phyloP scores from a whole-genome alignment of 1,140 invertebrate species.

The Patella vulgata region DNA sequence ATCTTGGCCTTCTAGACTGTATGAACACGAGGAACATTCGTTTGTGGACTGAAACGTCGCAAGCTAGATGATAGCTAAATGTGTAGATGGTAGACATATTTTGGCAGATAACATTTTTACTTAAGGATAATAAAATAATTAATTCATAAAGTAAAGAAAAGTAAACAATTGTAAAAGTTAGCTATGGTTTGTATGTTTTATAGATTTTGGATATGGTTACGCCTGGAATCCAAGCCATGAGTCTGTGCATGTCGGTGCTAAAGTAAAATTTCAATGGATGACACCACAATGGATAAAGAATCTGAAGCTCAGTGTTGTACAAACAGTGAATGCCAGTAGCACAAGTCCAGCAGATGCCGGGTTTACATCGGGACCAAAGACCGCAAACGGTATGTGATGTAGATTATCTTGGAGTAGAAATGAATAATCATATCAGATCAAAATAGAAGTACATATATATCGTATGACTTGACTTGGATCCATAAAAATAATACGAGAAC shows the following conservation, averaged over 20 bases:
- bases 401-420: background rate
- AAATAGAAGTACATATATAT: background rate
- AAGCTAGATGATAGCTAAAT: no score
- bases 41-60: no score
- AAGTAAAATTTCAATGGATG: slow-evolving; percentile 49
- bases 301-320: slow-evolving; percentile 32
- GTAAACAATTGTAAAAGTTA: no score
- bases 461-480: background rate
- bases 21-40: no score
- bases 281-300: slow-evolving; percentile 25
- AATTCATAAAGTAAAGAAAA: no score
- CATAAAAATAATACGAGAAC: background rate
- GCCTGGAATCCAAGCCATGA: slow-evolving; percentile 35
- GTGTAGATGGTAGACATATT: background rate
- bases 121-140: no score
- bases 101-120: no score
- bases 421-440: background rate
- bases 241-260: slow-evolving; percentile 43
- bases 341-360: slow-evolving; percentile 14
- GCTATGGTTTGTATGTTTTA: background rate
- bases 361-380: slow-evolving; percentile 27
- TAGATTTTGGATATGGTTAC: slow-evolving; percentile 33
- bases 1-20: no score
- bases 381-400: slow-evolving; percentile 23
- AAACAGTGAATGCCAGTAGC: slow-evolving; percentile 34